Conservation (phyloP, 2,888 invertebrate genomes). For the Gerris lacustris region DNA sequence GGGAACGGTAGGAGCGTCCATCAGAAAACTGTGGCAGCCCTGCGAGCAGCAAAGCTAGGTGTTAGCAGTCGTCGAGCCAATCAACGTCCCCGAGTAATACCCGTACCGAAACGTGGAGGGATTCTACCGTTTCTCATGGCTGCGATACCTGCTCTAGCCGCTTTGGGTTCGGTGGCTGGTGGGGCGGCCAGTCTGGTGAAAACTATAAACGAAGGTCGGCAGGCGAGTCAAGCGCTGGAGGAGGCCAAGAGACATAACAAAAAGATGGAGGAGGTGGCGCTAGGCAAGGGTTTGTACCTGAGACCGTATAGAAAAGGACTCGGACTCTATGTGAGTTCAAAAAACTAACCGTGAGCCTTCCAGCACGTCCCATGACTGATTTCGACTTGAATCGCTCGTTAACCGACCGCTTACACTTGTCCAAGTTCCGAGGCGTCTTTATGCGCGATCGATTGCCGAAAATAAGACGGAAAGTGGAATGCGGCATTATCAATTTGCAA, state of each 20-base stretch:
- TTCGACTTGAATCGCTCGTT: constrained; percentile 24
- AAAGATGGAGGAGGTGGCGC: constrained; percentile 29
- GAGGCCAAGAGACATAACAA: constrained; percentile 32
- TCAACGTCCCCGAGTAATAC: constrained; percentile 3
- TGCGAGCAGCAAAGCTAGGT: no score
- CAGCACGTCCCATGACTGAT: constrained; percentile 28
- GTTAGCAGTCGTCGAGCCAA: no score
- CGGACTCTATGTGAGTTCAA: constrained; percentile 12
- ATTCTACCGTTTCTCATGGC: constrained; percentile 31
- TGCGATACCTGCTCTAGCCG: constrained; percentile 30
- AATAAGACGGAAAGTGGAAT: constrained; percentile 19
- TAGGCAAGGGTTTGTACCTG: constrained; percentile 29
- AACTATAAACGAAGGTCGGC: constrained; percentile 29
- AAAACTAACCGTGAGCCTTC: constrained; percentile 23
- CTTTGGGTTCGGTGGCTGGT: constrained; percentile 28
- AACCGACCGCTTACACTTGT: constrained; percentile 17
- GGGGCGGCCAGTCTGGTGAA: constrained; percentile 30
- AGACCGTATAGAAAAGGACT: constrained; percentile 25
- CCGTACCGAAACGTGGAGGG: constrained; percentile 27
- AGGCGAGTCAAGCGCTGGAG: constrained; percentile 26
- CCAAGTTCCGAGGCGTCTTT: constrained; percentile 27
- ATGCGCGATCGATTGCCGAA: constrained; percentile 26
- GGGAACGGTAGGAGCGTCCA: no score
- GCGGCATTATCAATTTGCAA: constrained; percentile 28
- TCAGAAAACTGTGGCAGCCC: no score